These are phyloP conservation scores for Thamnophis sirtalis DNA, from an alignment of 2,113 vertebrate genomes.

Conservation along the genomic window DNA sequence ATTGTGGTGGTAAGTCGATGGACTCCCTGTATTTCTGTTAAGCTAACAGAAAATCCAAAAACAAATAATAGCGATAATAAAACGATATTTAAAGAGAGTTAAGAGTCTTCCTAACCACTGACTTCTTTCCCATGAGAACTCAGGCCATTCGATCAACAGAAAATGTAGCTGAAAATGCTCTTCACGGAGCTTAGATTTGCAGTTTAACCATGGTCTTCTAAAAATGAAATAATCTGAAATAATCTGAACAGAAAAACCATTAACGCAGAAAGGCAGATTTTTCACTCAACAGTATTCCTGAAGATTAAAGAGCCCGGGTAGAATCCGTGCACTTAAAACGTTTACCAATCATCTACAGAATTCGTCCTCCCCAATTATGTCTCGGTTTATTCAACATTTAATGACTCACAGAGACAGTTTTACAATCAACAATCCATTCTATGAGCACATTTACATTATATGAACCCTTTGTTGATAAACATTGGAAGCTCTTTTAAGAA, in stretches of 20 bases:
- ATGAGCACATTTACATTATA: constrained; percentile 43
- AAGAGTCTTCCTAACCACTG: neutral
- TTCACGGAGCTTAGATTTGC: constrained; percentile 42
- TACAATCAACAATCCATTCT: constrained; percentile 40
- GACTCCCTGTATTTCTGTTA: neutral
- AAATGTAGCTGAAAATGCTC: constrained; percentile 13
- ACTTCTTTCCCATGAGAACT: neutral
- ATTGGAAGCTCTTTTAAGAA: constrained; percentile 20
- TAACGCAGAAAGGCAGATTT: constrained; percentile 57
- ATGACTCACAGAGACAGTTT: constrained; percentile 53
- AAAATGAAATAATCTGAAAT: constrained; percentile 52
- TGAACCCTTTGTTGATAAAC: constrained; percentile 59
- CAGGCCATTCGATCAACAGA: constrained; percentile 45
- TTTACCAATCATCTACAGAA: constrained; percentile 41
- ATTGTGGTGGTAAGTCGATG: too few species aligned
- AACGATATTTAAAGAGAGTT: neutral
- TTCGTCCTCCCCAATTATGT: constrained; percentile 53
- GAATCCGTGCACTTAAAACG: constrained; percentile 54
- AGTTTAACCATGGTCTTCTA: constrained; percentile 22
- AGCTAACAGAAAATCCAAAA: neutral
- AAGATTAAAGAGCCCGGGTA: constrained; percentile 62
- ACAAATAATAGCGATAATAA: neutral
- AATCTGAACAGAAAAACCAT: constrained; percentile 56
- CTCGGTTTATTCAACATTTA: constrained; percentile 49
- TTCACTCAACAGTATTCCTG: constrained; percentile 57